Conservation (phyloP, 2,888 invertebrate genomes). For the Lasioglossum oenotherae region DNA sequence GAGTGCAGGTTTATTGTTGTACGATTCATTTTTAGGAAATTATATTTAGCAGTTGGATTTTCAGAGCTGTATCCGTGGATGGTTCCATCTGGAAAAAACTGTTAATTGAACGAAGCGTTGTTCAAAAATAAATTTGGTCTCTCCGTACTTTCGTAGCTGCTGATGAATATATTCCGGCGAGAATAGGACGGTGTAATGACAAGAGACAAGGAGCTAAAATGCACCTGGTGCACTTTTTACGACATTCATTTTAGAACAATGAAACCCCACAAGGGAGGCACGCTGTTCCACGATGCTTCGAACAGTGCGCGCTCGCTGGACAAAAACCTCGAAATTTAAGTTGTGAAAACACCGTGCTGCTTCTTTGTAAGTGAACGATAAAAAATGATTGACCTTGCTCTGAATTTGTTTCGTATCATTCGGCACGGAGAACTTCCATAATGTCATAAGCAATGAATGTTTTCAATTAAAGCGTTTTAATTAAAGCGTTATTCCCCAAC, state of each 20-base stretch:
- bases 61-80: background rate
- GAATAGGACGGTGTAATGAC: background rate
- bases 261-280: background rate
- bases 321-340: background rate
- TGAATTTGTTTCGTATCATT: background rate
- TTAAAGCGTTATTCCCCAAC: background rate
- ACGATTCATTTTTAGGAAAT: background rate
- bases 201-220: background rate
- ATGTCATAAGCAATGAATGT: background rate
- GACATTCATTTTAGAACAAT: slow-evolving; percentile 1
- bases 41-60: background rate
- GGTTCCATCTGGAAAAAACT: background rate
- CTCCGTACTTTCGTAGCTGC: background rate
- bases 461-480: background rate
- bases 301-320: background rate
- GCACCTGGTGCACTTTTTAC: background rate
- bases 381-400: background rate
- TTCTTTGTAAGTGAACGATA: background rate
- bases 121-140: background rate
- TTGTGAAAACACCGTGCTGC: background rate
- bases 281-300: background rate
- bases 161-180: background rate
- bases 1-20: background rate
- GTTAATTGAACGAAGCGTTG: background rate
- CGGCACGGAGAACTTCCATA: background rate